Evolutionary conservation across 2,888 invertebrate species (phyloP), one percentile per base, ranked within the genome.

Genomic region (Dicyrtomina minuta): DNA sequence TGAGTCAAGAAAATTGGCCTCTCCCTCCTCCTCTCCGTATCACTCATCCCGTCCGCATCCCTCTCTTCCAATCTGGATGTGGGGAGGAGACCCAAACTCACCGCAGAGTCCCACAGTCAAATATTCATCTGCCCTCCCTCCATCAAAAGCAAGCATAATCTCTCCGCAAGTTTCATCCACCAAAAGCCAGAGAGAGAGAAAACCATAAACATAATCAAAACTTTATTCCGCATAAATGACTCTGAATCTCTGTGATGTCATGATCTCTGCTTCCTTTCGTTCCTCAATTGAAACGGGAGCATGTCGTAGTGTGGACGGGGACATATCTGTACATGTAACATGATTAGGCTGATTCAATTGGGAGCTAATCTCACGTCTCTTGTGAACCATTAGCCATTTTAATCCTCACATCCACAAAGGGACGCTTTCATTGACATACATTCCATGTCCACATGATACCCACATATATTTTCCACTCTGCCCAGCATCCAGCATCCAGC

Each of bases 1-100:
- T 71, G 71, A 72, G 56, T 77, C 72, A 74, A 73, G 74, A 74
- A 74, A 74, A 76, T 76, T 76, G 27, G 56, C 56, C 49, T 49
- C 6, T 49, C 22, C 49, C 56, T 5, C n/a, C n/a, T n/a, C n/a
- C n/a, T n/a, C n/a, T n/a, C n/a, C n/a, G n/a, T n/a, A n/a, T n/a
- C n/a, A n/a, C n/a, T 33, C 8, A 33, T 8, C 33, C 33, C 33
- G 8, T 33, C 33, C 33, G 33, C 33, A 33, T 33, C 33, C 33
- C 4, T 33, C 33, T 33, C 33, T 33, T 8, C 8, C 33, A 33
- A 8, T 8, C 33, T 33, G 33, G 33, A 33, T 5, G 33, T 33
- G 3, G 33, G 33, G 33, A 33, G 33, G 4, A 33, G n/a, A n/a
- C n/a, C 8, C 4, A 8, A 33, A 8, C 8, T 5, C 33, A 8